phyloP scores from a whole-genome alignment of 2,797 vertebrate genomes.

The Echeneis naucrates region DNA sequence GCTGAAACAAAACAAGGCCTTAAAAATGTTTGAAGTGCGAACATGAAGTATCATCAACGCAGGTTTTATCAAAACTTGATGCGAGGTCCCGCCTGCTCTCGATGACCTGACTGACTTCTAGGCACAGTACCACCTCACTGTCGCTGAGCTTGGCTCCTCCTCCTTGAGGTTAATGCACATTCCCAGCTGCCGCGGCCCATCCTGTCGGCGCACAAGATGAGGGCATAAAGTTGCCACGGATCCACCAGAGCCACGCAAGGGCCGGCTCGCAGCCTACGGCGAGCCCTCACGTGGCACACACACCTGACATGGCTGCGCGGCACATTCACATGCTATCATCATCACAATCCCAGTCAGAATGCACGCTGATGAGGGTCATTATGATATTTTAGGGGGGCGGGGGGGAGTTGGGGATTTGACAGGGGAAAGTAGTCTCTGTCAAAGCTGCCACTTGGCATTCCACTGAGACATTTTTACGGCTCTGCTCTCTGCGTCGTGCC shows the following conservation, averaged over 20 bases:
- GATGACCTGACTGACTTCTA: constrained; percentile 21
- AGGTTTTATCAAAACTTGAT: neutral
- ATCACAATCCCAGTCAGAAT: constrained; percentile 16
- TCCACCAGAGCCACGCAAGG: constrained; percentile 18
- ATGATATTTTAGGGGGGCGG: neutral
- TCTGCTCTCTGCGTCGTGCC: constrained; percentile 35
- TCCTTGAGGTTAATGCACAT: constrained; percentile 69
- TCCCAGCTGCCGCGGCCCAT: constrained; percentile 81
- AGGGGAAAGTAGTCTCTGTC: constrained; percentile 17
- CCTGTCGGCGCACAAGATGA: constrained; percentile 55
- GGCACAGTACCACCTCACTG: constrained; percentile 38
- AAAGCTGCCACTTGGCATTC: constrained; percentile 39
- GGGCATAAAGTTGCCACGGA: constrained; percentile 27
- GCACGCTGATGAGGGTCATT: neutral
- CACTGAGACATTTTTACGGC: constrained; percentile 50
- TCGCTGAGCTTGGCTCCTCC: constrained; percentile 65
- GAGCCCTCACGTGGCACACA: constrained; percentile 51
- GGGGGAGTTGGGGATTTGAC: constrained; percentile 24
- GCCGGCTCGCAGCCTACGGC: constrained; percentile 13
- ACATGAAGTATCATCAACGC: neutral
- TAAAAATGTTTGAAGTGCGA: neutral
- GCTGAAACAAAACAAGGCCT: neutral
- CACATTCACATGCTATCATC: constrained; percentile 22
- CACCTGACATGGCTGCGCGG: constrained; percentile 62
- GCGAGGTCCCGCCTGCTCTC: neutral